These are phyloP conservation scores for Mantis religiosa DNA, from an alignment of 2,888 invertebrate genomes.

Conservation along the genomic window DNA sequence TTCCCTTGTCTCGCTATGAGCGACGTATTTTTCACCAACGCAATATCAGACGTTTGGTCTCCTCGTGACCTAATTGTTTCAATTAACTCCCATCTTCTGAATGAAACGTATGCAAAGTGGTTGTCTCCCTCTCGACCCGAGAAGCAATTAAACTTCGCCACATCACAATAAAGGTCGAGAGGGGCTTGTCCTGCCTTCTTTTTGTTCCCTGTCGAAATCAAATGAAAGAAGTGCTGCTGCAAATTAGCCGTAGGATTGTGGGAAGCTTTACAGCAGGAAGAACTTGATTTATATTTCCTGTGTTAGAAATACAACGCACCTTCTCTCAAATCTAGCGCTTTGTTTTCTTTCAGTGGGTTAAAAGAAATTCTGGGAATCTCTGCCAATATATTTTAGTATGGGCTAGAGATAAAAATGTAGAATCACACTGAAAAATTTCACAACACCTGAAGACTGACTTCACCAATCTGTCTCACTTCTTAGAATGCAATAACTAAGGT, in stretches of 20 bases:
- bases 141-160: background rate
- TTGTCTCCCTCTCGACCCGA: background rate
- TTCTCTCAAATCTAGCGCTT: too few relatives aligned
- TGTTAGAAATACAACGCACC: background rate
- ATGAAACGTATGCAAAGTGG: background rate
- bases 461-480: too few relatives aligned
- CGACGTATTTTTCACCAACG: too few relatives aligned
- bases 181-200: background rate
- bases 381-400: too few relatives aligned
- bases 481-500: too few relatives aligned
- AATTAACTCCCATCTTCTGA: background rate
- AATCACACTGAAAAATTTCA: too few relatives aligned
- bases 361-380: too few relatives aligned
- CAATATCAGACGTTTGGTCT: too few relatives aligned
- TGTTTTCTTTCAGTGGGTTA: too few relatives aligned
- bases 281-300: background rate
- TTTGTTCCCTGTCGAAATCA: background rate
- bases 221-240: background rate
- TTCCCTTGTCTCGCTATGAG: too few relatives aligned
- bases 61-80: background rate
- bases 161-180: background rate
- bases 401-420: too few relatives aligned
- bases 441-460: too few relatives aligned
- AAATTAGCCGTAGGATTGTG: background rate
- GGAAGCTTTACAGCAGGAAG: background rate